Evolutionary conservation across 2,113 vertebrate species (phyloP), one percentile per base, ranked within the genome.

Genomic region (Elachura formosa): DNA sequence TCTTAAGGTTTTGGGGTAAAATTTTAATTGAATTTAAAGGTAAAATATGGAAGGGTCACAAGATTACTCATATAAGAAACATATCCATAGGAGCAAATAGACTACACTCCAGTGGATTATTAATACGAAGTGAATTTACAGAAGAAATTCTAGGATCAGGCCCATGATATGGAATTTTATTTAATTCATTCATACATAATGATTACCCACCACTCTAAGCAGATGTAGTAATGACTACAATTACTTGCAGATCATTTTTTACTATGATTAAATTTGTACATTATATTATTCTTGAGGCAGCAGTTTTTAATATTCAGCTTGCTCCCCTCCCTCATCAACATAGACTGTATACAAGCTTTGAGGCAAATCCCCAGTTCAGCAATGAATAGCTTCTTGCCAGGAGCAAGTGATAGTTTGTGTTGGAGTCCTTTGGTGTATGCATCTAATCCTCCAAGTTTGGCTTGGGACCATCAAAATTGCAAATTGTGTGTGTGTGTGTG

Each of bases 211-310:
- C 93, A 83, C 95, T 96, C 94, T 84, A 79, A 93, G 91, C 96
- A 97, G 96, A 96, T 95, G 94, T 90, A 95, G 92, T 97, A 96
- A 96, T 96, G 95, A 95, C 94, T 96, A 97, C 90, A 94, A 96
- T 97, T 96, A 97, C 96, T 96, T 63, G 90, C 92, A 92, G 94
- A 90, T 94, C 86, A 78, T 96, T 94, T 96, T 96, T 97, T 97
- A 92, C 95, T 96, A 97, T 96, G 95, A 96, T 95, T 96, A 95
- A 93, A 95, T 81, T 89, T 95, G 86, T 97, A 95, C 94, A 90
- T 78, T 87, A 89, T 90, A 93, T 90, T 96, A 92, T 96, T 94
- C 93, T 93, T 90, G 94, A 96, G 90, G 92, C 90, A 95, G 92
- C 84, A 71, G 72, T 83, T 96, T 96, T 95, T 95, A 90, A 95